A percentile compares a stretch with the other conserved stretches of the same genome.
phyloP scores from a whole-genome alignment of 1,140 invertebrate genomes.

The Rhopalosiphum maidis region DNA sequence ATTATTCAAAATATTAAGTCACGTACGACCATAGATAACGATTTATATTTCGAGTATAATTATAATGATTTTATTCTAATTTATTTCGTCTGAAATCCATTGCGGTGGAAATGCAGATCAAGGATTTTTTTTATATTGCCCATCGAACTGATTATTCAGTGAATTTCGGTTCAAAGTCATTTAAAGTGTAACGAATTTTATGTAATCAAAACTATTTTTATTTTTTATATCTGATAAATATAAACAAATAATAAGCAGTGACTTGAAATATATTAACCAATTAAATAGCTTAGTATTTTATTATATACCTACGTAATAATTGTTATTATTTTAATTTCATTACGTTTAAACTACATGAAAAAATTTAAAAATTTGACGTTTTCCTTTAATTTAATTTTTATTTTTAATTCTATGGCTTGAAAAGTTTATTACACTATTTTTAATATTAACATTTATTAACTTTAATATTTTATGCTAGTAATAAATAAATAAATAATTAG shows the following conservation, averaged over 20 bases:
- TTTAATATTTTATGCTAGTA: too few relatives aligned
- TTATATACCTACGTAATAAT: too few relatives aligned
- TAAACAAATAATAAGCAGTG: not conserved
- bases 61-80: not conserved
- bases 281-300: not conserved
- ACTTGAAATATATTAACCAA: not conserved
- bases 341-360: too few relatives aligned
- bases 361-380: too few relatives aligned
- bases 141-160: not conserved
- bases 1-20: not conserved
- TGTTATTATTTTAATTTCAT: too few relatives aligned
- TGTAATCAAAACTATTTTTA: not conserved
- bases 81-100: not conserved
- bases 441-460: too few relatives aligned
- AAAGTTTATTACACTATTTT: too few relatives aligned
- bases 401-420: too few relatives aligned
- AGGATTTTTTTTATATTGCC: not conserved
- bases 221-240: not conserved
- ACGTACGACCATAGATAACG: not conserved
- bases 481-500: too few relatives aligned
- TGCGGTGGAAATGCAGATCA: not conserved
- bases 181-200: not conserved
- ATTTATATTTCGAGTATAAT: not conserved
- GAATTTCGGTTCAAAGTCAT: not conserved
- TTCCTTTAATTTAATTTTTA: too few relatives aligned